Conservation (phyloP, 2,888 invertebrate genomes). For the Panzeria rudis region DNA sequence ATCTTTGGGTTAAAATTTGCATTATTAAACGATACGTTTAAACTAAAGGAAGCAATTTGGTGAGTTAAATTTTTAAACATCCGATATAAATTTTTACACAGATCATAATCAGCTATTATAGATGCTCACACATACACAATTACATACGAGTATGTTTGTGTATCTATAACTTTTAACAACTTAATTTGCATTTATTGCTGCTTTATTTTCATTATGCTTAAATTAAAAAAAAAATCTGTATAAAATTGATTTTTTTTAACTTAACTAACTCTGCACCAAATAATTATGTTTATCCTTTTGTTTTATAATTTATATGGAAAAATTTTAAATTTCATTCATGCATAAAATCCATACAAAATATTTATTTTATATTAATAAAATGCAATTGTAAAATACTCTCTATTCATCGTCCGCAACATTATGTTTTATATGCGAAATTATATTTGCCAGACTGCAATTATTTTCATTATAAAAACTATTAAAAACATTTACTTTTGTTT, state of each 20-base stretch:
- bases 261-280: neutral
- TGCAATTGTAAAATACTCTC: neutral
- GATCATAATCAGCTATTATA: neutral
- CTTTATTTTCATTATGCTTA: neutral
- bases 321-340: neutral
- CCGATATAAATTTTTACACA: neutral
- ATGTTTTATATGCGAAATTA: neutral
- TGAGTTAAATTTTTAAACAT: neutral
- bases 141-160: too few species aligned
- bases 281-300: neutral
- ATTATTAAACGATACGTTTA: neutral
- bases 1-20: neutral
- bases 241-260: neutral
- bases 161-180: too few species aligned
- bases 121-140: neutral
- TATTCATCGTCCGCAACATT: conserved; percentile 1
- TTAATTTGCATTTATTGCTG: conserved; percentile 10
- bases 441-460: conserved; percentile 24
- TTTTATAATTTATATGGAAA: neutral
- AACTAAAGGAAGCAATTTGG: neutral
- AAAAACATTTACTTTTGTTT: conserved; percentile 38
- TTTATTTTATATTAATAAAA: conserved; percentile 12
- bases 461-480: conserved; percentile 47
- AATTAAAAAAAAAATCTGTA: neutral
- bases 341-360: neutral